Evolutionary conservation across 2,113 vertebrate genomes (phyloP).

Genomic region (Formicarius rufipectus): DNA sequence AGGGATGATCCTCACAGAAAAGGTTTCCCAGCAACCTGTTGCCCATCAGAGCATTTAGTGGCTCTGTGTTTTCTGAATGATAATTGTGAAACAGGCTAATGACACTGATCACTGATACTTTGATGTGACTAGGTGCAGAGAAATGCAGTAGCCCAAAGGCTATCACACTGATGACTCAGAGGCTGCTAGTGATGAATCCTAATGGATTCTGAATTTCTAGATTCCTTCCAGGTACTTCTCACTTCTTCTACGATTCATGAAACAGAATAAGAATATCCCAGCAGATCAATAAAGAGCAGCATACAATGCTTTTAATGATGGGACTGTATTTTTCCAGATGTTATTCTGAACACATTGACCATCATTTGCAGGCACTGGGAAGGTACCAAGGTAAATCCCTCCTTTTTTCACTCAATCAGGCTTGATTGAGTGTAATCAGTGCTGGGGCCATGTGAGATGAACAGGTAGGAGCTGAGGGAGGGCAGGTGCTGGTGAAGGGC

Average conservation of each 20-base stretch:
- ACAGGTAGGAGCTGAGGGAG: background rate
- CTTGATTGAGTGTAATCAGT: no score
- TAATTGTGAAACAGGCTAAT: background rate
- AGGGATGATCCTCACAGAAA: background rate
- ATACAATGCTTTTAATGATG: background rate
- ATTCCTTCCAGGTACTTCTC: background rate
- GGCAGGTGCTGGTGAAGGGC: background rate
- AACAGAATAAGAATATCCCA: background rate
- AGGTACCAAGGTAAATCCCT: background rate
- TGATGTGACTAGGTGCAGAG: background rate
- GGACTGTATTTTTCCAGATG: background rate
- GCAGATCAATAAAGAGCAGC: background rate
- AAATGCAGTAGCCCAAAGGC: background rate
- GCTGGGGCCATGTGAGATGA: background rate
- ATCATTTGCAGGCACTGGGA: background rate
- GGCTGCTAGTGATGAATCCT: background rate
- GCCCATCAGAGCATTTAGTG: background rate
- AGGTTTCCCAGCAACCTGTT: background rate
- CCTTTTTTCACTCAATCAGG: background rate
- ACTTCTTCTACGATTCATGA: background rate
- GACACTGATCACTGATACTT: background rate
- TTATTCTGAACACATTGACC: background rate
- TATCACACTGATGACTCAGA: background rate
- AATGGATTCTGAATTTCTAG: background rate
- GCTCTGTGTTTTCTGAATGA: background rate